Conservation (phyloP, 2,113 vertebrate species). For the Lasiurus cinereus region DNA sequence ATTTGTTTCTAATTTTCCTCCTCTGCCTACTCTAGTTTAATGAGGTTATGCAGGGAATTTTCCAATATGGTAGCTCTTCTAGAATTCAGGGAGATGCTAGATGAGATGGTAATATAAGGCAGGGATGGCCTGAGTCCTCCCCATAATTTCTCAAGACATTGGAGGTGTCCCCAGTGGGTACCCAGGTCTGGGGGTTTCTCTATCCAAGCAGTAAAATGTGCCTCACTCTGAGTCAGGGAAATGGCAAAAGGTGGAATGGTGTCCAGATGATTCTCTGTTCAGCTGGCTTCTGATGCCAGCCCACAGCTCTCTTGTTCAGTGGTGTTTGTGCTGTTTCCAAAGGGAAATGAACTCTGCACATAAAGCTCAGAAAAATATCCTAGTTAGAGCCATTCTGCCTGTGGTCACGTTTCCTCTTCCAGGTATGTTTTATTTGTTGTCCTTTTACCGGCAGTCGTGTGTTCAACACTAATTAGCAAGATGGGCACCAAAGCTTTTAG, state of each 20-base stretch:
- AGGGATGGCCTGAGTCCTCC: accelerated
- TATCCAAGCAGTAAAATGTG: neutral
- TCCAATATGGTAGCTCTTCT: neutral
- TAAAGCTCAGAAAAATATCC: constrained; percentile 2
- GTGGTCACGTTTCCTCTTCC: neutral
- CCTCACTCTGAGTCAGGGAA: neutral
- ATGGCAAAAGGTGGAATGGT: neutral
- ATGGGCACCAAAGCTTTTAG: neutral
- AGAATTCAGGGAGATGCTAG: neutral
- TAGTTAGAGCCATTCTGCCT: neutral
- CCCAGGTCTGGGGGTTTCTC: neutral
- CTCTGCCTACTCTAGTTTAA: neutral
- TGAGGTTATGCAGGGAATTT: neutral
- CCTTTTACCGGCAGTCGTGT: neutral
- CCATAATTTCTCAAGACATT: neutral
- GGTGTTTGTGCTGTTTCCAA: neutral
- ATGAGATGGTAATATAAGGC: neutral
- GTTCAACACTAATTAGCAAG: neutral
- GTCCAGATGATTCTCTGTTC: neutral
- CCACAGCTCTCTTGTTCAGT: neutral
- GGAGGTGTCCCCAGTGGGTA: neutral
- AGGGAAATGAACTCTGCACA: neutral
- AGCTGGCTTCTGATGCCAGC: neutral
- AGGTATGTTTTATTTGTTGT: neutral
- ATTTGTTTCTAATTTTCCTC: neutral